Conservation (phyloP, 2,888 invertebrate genomes). For the Pegoplata infirma region DNA sequence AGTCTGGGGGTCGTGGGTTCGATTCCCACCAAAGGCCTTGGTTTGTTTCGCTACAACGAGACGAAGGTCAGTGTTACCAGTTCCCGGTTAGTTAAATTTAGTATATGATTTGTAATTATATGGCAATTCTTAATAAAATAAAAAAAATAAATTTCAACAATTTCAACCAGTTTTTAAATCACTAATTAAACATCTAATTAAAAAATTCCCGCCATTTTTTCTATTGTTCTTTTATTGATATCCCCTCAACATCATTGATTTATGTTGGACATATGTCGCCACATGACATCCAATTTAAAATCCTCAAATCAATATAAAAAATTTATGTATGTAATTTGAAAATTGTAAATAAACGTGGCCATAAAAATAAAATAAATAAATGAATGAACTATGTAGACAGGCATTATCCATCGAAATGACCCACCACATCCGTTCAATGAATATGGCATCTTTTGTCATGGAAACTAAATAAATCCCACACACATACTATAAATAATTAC, state of each 20-base stretch:
- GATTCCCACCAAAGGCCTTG: too few species aligned
- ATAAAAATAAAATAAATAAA: not conserved
- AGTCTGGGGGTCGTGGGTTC: too few species aligned
- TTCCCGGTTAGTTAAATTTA: too few species aligned
- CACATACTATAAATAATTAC: not conserved
- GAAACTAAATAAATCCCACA: slow-evolving; percentile 29
- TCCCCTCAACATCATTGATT: not conserved
- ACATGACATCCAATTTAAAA: slow-evolving; percentile 49
- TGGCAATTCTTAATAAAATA: too few species aligned
- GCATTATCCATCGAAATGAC: slow-evolving; percentile 38
- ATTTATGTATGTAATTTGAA: slow-evolving; percentile 47
- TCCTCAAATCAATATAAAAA: slow-evolving; percentile 51
- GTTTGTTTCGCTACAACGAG: too few species aligned
- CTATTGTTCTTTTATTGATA: too few species aligned
- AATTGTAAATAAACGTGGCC: slow-evolving; percentile 44
- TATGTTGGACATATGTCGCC: slow-evolving; percentile 6
- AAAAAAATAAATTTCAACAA: too few species aligned
- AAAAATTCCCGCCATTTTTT: too few species aligned
- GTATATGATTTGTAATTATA: too few species aligned
- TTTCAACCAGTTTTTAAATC: too few species aligned
- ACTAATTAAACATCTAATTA: too few species aligned
- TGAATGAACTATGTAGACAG: not conserved
- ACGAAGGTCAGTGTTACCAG: too few species aligned
- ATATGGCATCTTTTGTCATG: slow-evolving; percentile 39
- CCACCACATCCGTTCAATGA: slow-evolving; percentile 53